Base-by-base conservation (phyloP, 2,113 vertebrate genomes). In the Oreochromis aureus region DNA sequence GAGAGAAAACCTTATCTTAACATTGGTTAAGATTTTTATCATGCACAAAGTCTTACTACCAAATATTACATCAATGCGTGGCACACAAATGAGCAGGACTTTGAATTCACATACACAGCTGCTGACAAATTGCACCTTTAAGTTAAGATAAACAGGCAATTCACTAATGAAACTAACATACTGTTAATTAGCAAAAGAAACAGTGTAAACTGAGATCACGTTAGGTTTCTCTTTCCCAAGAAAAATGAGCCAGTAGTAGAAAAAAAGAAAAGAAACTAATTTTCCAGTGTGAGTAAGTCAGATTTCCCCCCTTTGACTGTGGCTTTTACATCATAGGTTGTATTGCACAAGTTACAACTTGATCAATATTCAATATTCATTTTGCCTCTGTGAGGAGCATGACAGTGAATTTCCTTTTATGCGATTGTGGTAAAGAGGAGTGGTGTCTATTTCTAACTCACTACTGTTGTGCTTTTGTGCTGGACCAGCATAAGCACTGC, bases 211-310 rank as follows among this genome's bases (percentile, higher is more conserved):
- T 7, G 6, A 32, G 30, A 13, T 78, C 32, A 36, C 3, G 39
- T 69, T 89, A 88, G 19, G 93, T 95, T 95, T 95, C 93, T 76
- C 83, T 91, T 96, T 95, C 88, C 89, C 71, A 30, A 86, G 89
- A 94, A 95, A 92, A 86, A 36, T 56, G 12, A 56, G 79, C 5
- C 39, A 63, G 44, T 66, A 53, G 39, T 54, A 71, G 9, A 84
- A 63, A 84, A 66, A 41, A 69, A 69, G 61, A 69, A 69, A 39
- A 69, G 11, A 86, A 46, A 3, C 6, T 0, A 1, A 86, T 87
- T 89, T 93, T 93, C 88, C 84, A 86, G 24, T 71, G 59, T 87
- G 88, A 82, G 87, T 92, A 82, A 73, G 63, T 11, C 54, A 83
- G 10, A 41, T 86, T 92, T 87, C 51, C 88, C 87, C 51, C n/a